phyloP scores from a whole-genome alignment of 2,797 vertebrate species.

The Schizothorax lantsangensis region DNA sequence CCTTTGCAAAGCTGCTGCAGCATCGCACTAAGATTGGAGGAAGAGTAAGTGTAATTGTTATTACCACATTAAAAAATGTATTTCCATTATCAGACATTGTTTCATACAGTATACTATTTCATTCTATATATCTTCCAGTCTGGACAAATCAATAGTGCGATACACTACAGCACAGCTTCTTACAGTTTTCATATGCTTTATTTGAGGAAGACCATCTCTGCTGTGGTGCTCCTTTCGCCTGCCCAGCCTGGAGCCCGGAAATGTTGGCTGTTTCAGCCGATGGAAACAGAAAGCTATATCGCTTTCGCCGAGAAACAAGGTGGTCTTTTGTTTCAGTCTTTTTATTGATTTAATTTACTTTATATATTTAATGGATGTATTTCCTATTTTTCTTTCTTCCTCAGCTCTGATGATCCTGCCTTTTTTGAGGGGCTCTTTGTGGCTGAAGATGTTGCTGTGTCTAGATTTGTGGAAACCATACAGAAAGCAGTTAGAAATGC shows the following conservation, averaged over 20 bases:
- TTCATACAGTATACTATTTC: not conserved
- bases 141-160: not conserved
- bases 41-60: slow-evolving; percentile 7
- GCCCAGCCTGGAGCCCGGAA: slow-evolving; percentile 9
- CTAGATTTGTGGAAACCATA: slow-evolving; percentile 19
- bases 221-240: slow-evolving; percentile 37
- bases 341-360: slow-evolving; percentile 1
- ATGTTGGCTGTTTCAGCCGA: slow-evolving; percentile 34
- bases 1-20: slow-evolving; percentile 11
- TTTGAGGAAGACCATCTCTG: slow-evolving; percentile 40
- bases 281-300: slow-evolving; percentile 19
- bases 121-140: slow-evolving; percentile 4
- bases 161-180: slow-evolving; percentile 15
- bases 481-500: slow-evolving; percentile 25
- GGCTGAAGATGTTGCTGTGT: slow-evolving; percentile 34
- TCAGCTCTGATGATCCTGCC: not conserved
- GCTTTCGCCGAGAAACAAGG: not conserved
- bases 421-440: slow-evolving; percentile 35
- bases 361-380: not conserved
- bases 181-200: not conserved
- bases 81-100: not conserved
- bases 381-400: not conserved
- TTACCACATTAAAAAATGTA: not conserved
- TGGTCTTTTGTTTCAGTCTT: not conserved
- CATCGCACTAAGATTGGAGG: not conserved